Evolutionary conservation across 1,140 invertebrate species (phyloP), one percentile per base, ranked within the genome.

Genomic region (Himalopsyche phryganea): DNA sequence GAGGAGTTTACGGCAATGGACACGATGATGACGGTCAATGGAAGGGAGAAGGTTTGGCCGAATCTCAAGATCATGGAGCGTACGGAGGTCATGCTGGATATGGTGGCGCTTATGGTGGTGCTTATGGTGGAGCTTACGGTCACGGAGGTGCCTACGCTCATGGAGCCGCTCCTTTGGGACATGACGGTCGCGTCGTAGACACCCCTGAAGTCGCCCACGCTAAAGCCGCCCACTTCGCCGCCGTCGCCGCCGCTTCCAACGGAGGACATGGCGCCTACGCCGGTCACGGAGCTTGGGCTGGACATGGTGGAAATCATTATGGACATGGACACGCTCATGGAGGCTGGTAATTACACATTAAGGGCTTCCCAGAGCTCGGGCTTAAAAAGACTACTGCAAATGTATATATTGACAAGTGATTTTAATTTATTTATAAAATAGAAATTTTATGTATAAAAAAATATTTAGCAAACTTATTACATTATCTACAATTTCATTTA

Each of bases 191-290:
- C 58, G 70, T 74, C 32, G 71, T 71, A 44, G 74, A 74, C 45
- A 74, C 74, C 47, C 72, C 73, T 47, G 73, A 76, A 59, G 73
- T 74, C 65, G 72, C 73, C 1, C 74, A 76, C 60, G 73, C 73
- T 41, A 72, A 72, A 47, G 72, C 72, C 59, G 71, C 71, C 50
- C 72, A 76, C 68, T 68, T 73, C 49, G 73, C 72, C 54, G 72
- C 73, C 19, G 66, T 73, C 35, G 61, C 60, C 60, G 66, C 70
- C 57, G 72, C 68, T 18, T n/a, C 47, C 47, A 18, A 49, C 17
- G 47, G 28, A 10, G 32, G 17, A 6, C 20, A 46, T 23, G 47
- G 17, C 5, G 19, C 47, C 20, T 49, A 35, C 47, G 69, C 67
- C 14, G 23, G 23, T 28, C 23, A 28, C 9, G 23, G 23, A 5